Evolutionary conservation across 2,797 vertebrate species (phyloP).

Genomic region (Myotis findleyi): DNA sequence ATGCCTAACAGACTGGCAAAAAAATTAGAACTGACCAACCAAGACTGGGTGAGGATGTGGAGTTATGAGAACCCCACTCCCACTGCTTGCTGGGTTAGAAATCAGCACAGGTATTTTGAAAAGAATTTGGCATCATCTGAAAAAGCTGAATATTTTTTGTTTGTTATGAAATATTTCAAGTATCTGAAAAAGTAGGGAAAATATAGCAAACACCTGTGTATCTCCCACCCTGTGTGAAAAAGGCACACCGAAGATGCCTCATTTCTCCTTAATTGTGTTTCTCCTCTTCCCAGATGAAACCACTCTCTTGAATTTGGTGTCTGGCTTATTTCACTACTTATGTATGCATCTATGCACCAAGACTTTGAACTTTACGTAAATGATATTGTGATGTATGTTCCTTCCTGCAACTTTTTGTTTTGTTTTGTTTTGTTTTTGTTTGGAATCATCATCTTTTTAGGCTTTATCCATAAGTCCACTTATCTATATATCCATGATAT

Average conservation of each 20-base stretch:
- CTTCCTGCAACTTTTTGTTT: neutral
- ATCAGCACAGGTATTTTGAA: neutral
- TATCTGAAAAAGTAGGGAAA: neutral
- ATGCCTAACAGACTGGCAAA: neutral
- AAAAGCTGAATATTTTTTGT: neutral
- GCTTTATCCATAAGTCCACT: neutral
- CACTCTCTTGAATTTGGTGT: neutral
- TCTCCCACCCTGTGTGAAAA: neutral
- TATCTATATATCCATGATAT: neutral
- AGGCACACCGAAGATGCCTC: neutral
- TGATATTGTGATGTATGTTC: neutral
- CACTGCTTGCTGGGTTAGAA: neutral
- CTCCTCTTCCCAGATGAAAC: neutral
- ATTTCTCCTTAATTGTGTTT: neutral
- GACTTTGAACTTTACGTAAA: neutral
- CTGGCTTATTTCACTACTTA: neutral
- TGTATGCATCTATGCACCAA: fast-evolving
- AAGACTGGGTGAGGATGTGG: too few relatives aligned
- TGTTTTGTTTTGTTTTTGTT: neutral
- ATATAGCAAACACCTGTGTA: neutral
- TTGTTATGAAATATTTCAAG: neutral
- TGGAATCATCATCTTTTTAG: neutral
- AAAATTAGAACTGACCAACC: neutral
- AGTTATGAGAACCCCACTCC: neutral
- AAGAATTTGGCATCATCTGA: neutral